Evolutionary conservation across 2,888 invertebrate species (phyloP).

Genomic region (Metopia argyrocephala): DNA sequence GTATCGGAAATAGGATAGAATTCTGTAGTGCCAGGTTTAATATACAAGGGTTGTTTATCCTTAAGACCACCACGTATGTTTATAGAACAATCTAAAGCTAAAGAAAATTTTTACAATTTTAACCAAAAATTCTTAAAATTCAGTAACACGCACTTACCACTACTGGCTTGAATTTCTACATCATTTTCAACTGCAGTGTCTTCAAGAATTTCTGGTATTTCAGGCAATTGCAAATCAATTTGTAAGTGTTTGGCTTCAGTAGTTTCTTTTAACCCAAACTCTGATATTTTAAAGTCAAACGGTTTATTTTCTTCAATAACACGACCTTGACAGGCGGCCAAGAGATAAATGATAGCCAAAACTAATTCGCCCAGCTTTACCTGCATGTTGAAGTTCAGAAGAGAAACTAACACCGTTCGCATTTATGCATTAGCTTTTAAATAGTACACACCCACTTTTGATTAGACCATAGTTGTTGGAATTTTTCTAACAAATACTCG

Average conservation of each 20-base stretch:
- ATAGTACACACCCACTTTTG: background rate
- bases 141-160: too few relatives aligned
- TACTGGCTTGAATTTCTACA: slow-evolving; percentile 5
- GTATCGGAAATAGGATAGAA: background rate
- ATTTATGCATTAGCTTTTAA: background rate
- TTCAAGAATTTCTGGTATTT: background rate
- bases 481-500: too few relatives aligned
- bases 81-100: background rate
- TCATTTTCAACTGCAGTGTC: background rate
- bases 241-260: too few relatives aligned
- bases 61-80: slow-evolving; percentile 5
- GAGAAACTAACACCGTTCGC: background rate
- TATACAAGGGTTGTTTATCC: slow-evolving; percentile 5
- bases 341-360: background rate
- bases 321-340: background rate
- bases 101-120: background rate
- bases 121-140: too few relatives aligned
- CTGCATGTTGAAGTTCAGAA: background rate
- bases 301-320: background rate
- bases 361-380: background rate
- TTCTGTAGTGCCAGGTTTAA: background rate
- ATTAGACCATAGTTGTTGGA: background rate
- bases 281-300: background rate
- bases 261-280: background rate
- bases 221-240: background rate